phyloP scores from a whole-genome alignment of 1,140 invertebrate genomes.

The Drosophila mayri region DNA sequence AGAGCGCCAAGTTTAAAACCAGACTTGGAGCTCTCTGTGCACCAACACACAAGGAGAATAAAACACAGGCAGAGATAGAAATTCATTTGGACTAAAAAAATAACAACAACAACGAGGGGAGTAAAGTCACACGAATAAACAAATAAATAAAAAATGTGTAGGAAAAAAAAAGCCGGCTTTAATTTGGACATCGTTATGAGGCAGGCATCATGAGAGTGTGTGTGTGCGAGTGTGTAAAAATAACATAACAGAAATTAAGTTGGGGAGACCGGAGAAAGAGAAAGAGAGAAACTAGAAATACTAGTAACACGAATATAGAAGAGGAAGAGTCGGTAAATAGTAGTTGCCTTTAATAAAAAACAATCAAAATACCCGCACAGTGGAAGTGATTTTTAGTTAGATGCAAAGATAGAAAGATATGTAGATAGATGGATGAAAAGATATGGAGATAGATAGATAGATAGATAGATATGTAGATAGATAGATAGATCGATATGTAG shows the following conservation, averaged over 20 bases:
- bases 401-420: neutral
- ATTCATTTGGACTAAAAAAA: slow-evolving; percentile 50
- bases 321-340: slow-evolving; percentile 24
- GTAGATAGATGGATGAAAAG: too few species aligned
- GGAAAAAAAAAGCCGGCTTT: slow-evolving; percentile 78
- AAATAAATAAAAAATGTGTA: slow-evolving; percentile 69
- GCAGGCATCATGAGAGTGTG: slow-evolving; percentile 17
- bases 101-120: slow-evolving; percentile 29
- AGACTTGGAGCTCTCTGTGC: slow-evolving; percentile 56
- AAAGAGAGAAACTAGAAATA: slow-evolving; percentile 56
- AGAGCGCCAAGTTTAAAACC: slow-evolving; percentile 42
- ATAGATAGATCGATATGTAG: too few species aligned
- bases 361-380: slow-evolving; percentile 38
- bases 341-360: slow-evolving; percentile 47
- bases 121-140: slow-evolving; percentile 60
- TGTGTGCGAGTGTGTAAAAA: slow-evolving; percentile 22
- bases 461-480: too few species aligned
- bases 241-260: slow-evolving; percentile 16
- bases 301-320: slow-evolving; percentile 32
- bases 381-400: neutral
- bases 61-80: slow-evolving; percentile 33
- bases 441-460: too few species aligned
- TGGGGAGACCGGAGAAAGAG: slow-evolving; percentile 40
- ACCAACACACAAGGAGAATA: slow-evolving; percentile 20
- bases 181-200: slow-evolving; percentile 55